Evolutionary conservation across 2,113 vertebrate genomes (phyloP), one percentile per base, ranked within the genome.

Genomic region (Pangasianodon hypophthalmus): DNA sequence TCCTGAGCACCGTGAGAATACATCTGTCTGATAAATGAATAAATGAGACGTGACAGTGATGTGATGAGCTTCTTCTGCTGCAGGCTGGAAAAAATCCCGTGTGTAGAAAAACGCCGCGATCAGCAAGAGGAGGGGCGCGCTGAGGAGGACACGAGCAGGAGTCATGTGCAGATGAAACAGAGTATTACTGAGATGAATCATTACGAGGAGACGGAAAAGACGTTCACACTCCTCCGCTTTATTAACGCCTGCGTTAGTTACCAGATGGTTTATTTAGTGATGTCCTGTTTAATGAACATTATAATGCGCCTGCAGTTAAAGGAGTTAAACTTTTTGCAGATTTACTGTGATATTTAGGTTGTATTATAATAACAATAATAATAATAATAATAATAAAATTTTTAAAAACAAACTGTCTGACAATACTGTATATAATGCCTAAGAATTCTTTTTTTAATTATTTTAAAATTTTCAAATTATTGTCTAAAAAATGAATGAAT

Each of bases 51-150:
- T 14, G 48, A 81, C 77, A 18, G 77, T 81, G 46, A 52, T 52
- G 48, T 52, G 77, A 81, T 81, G 77, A n/a, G 77, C 11, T 81
- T 52, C 77, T 52, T 11, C 77, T 81, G 77, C 77, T 81, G 77
- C 75, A 79, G 75, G 44, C 77, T 52, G 77, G 21, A 13, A 44
- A 24, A 48, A 13, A 29, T 18, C 32, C 0, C 69, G 6, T 19
- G 16, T 21, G 73, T 13, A 52, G 77, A 52, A 16, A 79, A 29
- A 14, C 77, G 11, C 77, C n/a, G 75, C 4, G 75, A 81, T 81
- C 77, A 52, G 77, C 48, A 52, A n/a, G 77, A n/a, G 77, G 7
- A 0, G 75, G 0, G 46, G 11, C 13, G 18, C 13, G 11, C 10
- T 2, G 44, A 79, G 44, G 75, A 79, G 48, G 48, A 29, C 24